Evolutionary conservation across 2,797 vertebrate species (phyloP), one percentile per base, ranked within the genome.

Genomic region (Onychomys arenicola): DNA sequence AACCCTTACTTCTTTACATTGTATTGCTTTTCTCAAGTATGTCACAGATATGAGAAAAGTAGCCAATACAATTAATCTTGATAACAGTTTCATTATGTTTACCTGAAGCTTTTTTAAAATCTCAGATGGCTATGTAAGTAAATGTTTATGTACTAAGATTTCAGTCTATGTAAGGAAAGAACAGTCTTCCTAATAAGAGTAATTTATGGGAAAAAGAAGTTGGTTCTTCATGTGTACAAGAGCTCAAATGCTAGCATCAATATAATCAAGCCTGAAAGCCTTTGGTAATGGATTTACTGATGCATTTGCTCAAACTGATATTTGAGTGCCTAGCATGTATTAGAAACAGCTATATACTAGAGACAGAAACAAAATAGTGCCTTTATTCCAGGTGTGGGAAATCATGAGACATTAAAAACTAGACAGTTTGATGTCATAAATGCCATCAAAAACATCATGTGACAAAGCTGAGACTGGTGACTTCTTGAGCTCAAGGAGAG

Each of bases 141-240:
- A 89, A 71, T 92, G 73, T 93, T 77, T 90, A 89, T 65, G 65
- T n/a, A n/a, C n/a, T n/a, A 92, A 71, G 65, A 77, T 82, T 69
- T 93, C 49, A 71, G 43, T 27, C 40, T 5, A 67, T 89, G 7
- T 55, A 29, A 76, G 25, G 19, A 67, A 96, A 82, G 49, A 93
- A 40, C 21, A 82, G 16, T 75, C 29, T 78, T 34, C 34, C 40
- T 49, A 92, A 5, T 80, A 92, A 91, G 61, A 93, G 12, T 52
- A 93, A 90, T 29, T 88, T 67, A 84, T 89, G 8, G 59, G 40
- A 84, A 77, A 83, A 71, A 13, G 55, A 80, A 89, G 9, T 73
- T 92, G 88, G 78, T 85, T 84, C 8, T 14, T 83, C 63, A 49
- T 75, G 40, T 61, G 29, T 49, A 21, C 21, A 76, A 16, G 82